A percentile compares a stretch with the other conserved stretches of the same genome.
Evolutionary conservation across 2,797 vertebrate genomes (phyloP).

Genomic region (Poeciliopsis turneri): DNA sequence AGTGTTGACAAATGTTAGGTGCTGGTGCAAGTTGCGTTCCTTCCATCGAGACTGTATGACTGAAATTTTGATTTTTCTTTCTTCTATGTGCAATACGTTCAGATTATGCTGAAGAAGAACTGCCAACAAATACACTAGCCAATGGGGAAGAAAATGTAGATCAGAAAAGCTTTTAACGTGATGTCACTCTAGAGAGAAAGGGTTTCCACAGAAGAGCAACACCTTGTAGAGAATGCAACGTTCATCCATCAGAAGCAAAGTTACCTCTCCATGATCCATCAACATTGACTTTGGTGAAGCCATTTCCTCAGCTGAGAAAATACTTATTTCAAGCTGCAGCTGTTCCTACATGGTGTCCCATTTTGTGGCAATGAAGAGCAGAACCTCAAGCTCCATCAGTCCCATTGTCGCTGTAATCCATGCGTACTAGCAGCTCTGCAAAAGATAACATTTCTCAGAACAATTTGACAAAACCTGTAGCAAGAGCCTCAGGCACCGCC

Average conservation of each 20-base stretch:
- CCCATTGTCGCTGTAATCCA: slow-evolving; percentile 22
- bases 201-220: background rate
- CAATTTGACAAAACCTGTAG: slow-evolving; percentile 35
- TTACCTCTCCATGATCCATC: slow-evolving; percentile 76
- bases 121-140: background rate
- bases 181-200: background rate
- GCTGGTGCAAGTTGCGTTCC: background rate
- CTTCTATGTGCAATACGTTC: background rate
- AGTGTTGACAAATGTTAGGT: background rate
- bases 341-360: slow-evolving; percentile 27
- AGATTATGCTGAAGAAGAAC: background rate
- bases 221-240: background rate
- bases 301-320: slow-evolving; percentile 40
- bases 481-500: slow-evolving; percentile 15
- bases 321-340: background rate
- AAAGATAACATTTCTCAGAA: slow-evolving; percentile 34
- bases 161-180: background rate
- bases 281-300: slow-evolving; percentile 34
- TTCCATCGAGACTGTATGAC: background rate
- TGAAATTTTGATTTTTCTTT: background rate
- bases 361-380: slow-evolving; percentile 10
- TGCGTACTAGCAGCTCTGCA: slow-evolving; percentile 46
- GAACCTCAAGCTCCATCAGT: slow-evolving; percentile 29
- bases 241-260: background rate
- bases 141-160: background rate